Percentiles rank a stretch among this genome's conserved stretches.
Conservation (phyloP, 2,888 invertebrate genomes). For the Trichopria drosophilae region DNA sequence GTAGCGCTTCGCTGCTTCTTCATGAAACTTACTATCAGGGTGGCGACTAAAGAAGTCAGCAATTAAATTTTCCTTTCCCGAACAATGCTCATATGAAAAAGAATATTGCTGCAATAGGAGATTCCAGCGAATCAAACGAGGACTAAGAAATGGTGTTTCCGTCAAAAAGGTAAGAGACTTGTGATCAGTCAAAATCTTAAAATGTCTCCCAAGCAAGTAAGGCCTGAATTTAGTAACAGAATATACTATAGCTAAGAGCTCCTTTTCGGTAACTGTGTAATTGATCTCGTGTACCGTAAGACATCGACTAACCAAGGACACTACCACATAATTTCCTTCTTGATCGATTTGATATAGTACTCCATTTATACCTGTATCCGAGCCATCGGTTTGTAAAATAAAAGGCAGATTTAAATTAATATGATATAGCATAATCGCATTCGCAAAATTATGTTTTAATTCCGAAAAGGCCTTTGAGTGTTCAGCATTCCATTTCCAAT, state of each 20-base stretch:
- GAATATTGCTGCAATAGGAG: conserved; percentile 39
- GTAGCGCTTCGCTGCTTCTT: neutral
- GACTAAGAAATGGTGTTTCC: conserved; percentile 36
- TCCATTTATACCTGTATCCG: conserved; percentile 29
- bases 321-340: conserved; percentile 18
- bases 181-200: conserved; percentile 43
- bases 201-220: conserved; percentile 34
- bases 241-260: conserved; percentile 39
- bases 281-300: conserved; percentile 31
- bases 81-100: conserved; percentile 36
- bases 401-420: too few relatives aligned
- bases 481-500: neutral
- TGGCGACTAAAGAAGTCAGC: conserved; percentile 43
- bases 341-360: conserved; percentile 33
- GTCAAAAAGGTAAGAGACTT: conserved; percentile 39
- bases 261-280: conserved; percentile 41
- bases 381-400: too few relatives aligned
- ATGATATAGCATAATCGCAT: too few relatives aligned
- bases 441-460: too few relatives aligned
- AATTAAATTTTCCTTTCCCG: conserved; percentile 38
- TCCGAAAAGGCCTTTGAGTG: neutral
- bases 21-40: conserved; percentile 24
- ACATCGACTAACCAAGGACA: conserved; percentile 38
- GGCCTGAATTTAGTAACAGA: conserved; percentile 40
- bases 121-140: conserved; percentile 41